These are phyloP conservation scores for Holocentrus rufus DNA, from an alignment of 2,797 vertebrate species.

Conservation along the genomic window DNA sequence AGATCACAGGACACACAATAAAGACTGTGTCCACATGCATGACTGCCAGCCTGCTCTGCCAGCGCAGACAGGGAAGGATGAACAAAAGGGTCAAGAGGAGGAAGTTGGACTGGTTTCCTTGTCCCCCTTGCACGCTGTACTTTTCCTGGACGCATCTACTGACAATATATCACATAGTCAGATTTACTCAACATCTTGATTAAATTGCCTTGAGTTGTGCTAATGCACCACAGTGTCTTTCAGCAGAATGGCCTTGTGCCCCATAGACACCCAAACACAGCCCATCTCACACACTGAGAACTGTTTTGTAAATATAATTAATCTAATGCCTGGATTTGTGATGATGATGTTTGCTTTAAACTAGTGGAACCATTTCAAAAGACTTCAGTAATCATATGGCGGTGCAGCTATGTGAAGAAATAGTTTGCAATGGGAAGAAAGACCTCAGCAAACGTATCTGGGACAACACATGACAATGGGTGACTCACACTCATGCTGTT, in stretches of 20 bases:
- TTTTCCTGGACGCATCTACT: slow-evolving; percentile 16
- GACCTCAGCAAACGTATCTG: slow-evolving; percentile 63
- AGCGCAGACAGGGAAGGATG: slow-evolving; percentile 51
- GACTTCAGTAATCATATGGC: not conserved
- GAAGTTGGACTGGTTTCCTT: slow-evolving; percentile 63
- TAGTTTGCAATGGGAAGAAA: slow-evolving; percentile 53
- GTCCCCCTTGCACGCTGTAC: slow-evolving; percentile 8
- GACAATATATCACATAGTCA: not conserved
- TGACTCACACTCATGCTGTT: slow-evolving; percentile 75
- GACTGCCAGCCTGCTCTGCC: slow-evolving; percentile 60
- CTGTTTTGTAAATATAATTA: too few relatives aligned
- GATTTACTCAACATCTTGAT: not conserved
- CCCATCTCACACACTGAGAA: not conserved
- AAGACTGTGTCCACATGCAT: slow-evolving; percentile 65
- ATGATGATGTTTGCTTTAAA: not conserved
- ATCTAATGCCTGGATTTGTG: too few relatives aligned
- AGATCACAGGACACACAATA: slow-evolving; percentile 57
- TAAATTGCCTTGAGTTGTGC: rapidly evolving
- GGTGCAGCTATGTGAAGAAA: slow-evolving; percentile 7
- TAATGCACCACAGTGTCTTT: not conserved
- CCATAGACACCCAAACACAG: not conserved
- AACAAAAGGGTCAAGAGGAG: slow-evolving; percentile 39
- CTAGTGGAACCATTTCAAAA: not conserved
- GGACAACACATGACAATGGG: slow-evolving; percentile 65
- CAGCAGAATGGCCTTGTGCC: not conserved